Percentiles rank a stretch among this genome's conserved stretches.
phyloP scores from a whole-genome alignment of 2,888 invertebrate genomes.

The Caenorhabditis japonica region DNA sequence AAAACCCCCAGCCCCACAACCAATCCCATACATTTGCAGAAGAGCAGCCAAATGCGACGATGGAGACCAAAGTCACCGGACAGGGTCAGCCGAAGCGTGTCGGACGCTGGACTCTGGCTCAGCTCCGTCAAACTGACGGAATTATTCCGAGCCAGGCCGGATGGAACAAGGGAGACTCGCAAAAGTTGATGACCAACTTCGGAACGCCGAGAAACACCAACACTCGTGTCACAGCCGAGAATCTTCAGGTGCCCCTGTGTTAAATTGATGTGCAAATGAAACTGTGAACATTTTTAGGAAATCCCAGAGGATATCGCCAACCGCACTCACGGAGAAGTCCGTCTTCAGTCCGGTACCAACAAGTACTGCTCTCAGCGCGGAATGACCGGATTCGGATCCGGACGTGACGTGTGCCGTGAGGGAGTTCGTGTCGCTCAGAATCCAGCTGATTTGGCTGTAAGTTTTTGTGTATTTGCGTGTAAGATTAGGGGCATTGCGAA shows the following conservation, averaged over 20 bases:
- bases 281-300: conserved; percentile 62
- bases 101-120: conserved; percentile 77
- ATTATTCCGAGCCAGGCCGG: conserved; percentile 78
- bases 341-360: conserved; percentile 77
- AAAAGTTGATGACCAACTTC: conserved; percentile 78
- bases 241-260: conserved; percentile 63
- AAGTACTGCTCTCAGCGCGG: conserved; percentile 70
- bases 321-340: conserved; percentile 75
- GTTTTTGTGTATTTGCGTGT: too few relatives aligned
- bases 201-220: conserved; percentile 77
- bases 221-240: conserved; percentile 72
- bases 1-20: too few relatives aligned
- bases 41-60: conserved; percentile 76
- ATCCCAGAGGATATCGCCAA: conserved; percentile 76
- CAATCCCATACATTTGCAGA: too few relatives aligned
- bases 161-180: conserved; percentile 78
- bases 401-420: conserved; percentile 77
- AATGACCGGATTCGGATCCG: conserved; percentile 77
- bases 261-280: background rate
- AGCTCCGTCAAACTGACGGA: conserved; percentile 77
- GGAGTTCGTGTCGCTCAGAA: conserved; percentile 69
- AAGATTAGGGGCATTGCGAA: too few relatives aligned
- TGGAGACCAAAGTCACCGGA: conserved; percentile 77
- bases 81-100: conserved; percentile 69
- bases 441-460: conserved; percentile 73